Evolutionary conservation across 2,113 vertebrate species (phyloP), one percentile per base, ranked within the genome.

Genomic region (Centrocercus urophasianus): DNA sequence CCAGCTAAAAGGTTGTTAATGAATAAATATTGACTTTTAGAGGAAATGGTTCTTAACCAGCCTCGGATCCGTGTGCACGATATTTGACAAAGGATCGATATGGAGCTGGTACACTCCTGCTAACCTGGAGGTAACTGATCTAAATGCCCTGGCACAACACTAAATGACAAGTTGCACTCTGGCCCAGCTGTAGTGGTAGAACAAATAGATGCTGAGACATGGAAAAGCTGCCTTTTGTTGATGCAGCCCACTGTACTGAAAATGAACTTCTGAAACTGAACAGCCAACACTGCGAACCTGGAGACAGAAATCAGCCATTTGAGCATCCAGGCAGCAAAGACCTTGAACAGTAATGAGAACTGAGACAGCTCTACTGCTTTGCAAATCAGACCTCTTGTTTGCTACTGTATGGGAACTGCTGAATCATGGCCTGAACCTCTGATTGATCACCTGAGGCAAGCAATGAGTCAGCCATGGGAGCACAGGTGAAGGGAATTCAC

Each of bases 11-110:
- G 96, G 93, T 94, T 96, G 94, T 96, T 96, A 96, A 97, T 97
- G 96, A 97, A 97, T 97, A 97, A 97, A 97, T 97, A 97, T 97
- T 97, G 97, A 97, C 97, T 97, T 95, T 76, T 95, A 69, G 92
- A 97, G 97, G 96, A 97, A 97, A 96, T 96, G 95, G 94, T 97
- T 96, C 95, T 96, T 97, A 97, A 97, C 96, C 95, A 96, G 93
- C 95, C 97, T 94, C 93, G 89, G 93, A 96, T 96, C 86, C 71
- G 73, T 89, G 88, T 64, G 87, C 91, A 95, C 96, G 91, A 92
- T 95, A 94, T 95, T 97, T 97, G 97, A 97, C 97, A 97, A 97
- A 83, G 86, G 95, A 97, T 97, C 97, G 54, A 97, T 97, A 94
- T 0, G 4, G 73, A 86, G 87, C 73, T 85, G 87, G 84, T 90